A percentile compares a stretch with the other conserved stretches of the same genome.
phyloP scores from a whole-genome alignment of 1,140 invertebrate species.

The Heliconius hewitsoni region DNA sequence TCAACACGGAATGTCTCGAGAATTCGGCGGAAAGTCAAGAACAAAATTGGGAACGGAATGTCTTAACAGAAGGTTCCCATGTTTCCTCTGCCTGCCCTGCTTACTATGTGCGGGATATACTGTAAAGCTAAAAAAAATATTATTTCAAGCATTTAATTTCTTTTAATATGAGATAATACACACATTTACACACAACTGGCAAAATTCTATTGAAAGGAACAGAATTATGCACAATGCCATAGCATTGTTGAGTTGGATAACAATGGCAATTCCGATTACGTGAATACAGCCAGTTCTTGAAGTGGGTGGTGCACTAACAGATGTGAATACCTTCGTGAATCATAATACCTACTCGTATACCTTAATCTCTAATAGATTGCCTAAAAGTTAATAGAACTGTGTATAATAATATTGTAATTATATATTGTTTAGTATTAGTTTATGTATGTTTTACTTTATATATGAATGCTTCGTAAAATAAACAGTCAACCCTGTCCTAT shows the following conservation, averaged over 20 bases:
- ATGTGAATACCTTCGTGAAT: slow-evolving; percentile 6
- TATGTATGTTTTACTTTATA: no score
- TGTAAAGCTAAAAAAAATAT: not conserved
- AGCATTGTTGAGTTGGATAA: slow-evolving; percentile 24
- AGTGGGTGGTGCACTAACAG: slow-evolving; percentile 22
- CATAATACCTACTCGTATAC: not conserved
- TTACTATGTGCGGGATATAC: no score
- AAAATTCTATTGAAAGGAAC: slow-evolving; percentile 6
- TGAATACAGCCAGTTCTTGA: slow-evolving; percentile 27
- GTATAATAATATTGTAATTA: not conserved
- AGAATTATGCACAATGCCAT: slow-evolving; percentile 5
- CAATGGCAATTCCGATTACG: slow-evolving; percentile 32
- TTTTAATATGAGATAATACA: not conserved
- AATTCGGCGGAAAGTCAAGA: no score
- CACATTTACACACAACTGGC: not conserved
- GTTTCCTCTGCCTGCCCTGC: no score
- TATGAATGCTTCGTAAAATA: no score
- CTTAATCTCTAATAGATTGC: not conserved
- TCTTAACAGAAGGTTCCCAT: no score
- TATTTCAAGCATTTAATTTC: not conserved
- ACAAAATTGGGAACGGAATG: no score
- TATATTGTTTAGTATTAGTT: not conserved
- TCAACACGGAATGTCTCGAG: no score
- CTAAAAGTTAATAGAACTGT: not conserved
- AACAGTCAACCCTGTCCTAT: no score